Evolutionary conservation across 2,888 invertebrate species (phyloP).

Genomic region (Camptogramma bilineatum): DNA sequence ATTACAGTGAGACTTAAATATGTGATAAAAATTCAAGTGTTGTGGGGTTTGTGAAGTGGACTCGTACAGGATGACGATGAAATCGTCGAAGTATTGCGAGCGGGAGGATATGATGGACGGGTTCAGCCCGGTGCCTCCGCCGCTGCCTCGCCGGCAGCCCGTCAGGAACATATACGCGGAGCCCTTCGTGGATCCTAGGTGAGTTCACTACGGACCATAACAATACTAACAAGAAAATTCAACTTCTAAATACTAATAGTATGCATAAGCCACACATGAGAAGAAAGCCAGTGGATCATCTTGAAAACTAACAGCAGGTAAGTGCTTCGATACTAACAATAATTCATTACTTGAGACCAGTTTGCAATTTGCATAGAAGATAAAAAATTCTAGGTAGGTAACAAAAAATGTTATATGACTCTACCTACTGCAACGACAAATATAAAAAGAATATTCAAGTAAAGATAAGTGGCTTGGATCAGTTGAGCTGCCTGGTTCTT

Average conservation of each 20-base stretch:
- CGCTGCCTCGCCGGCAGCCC: conserved; percentile 86
- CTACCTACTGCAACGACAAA: background rate
- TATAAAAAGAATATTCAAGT: background rate
- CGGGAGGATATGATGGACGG: conserved; percentile 84
- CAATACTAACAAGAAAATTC: conserved; percentile 3
- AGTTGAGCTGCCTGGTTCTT: too few species aligned
- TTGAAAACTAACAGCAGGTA: conserved; percentile 24
- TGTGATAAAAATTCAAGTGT: conserved; percentile 72
- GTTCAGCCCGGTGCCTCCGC: conserved; percentile 86
- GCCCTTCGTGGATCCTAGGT: conserved; percentile 87
- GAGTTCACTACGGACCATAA: conserved; percentile 54
- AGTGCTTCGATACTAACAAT: conserved; percentile 17
- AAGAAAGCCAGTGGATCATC: background rate
- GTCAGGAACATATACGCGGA: conserved; percentile 88
- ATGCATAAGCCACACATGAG: background rate
- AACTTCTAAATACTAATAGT: background rate
- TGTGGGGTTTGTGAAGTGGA: conserved; percentile 77
- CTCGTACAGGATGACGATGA: conserved; percentile 86
- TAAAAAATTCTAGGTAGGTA: background rate
- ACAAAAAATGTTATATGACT: background rate
- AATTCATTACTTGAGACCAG: background rate
- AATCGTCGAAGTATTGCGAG: conserved; percentile 85
- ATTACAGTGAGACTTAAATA: conserved; percentile 63
- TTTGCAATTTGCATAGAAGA: conserved; percentile 4
- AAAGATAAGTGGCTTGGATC: too few species aligned